Percentiles rank a stretch among this genome's conserved stretches.
phyloP scores from a whole-genome alignment of 2,888 invertebrate species.

The Drosophila buzzatii region DNA sequence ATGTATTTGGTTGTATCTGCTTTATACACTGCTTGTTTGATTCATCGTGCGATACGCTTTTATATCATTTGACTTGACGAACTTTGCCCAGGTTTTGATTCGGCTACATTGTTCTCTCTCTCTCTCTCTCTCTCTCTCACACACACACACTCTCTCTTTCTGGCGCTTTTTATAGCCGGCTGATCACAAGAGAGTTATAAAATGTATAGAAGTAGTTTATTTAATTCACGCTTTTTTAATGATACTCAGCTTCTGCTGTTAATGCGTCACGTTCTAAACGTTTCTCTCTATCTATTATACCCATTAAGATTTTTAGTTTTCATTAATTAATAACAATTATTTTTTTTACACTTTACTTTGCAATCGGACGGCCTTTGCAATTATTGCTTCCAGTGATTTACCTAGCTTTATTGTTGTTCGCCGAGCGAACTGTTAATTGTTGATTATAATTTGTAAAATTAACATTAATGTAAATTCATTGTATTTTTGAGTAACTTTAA shows the following conservation, averaged over 20 bases:
- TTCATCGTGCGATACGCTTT: slow-evolving; percentile 50
- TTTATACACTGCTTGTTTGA: slow-evolving; percentile 58
- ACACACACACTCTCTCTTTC: neutral
- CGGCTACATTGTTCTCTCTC: slow-evolving; percentile 19
- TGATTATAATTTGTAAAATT: slow-evolving; percentile 55
- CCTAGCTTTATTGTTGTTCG: slow-evolving; percentile 28
- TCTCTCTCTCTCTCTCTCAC: neutral
- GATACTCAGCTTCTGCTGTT: slow-evolving; percentile 5
- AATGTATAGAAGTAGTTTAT: slow-evolving; percentile 27
- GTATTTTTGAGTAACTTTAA: slow-evolving; percentile 12
- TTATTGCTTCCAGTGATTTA: slow-evolving; percentile 42
- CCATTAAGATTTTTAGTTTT: slow-evolving; percentile 15
- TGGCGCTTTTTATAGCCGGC: slow-evolving; percentile 25
- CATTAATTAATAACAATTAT: neutral
- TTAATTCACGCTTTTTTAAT: slow-evolving; percentile 31
- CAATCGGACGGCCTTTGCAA: slow-evolving; percentile 34
- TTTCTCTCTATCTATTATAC: neutral
- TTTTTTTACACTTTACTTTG: slow-evolving; percentile 6
- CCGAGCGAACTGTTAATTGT: slow-evolving; percentile 45
- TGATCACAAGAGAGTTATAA: slow-evolving; percentile 35
- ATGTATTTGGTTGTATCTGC: slow-evolving; percentile 28
- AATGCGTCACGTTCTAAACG: slow-evolving; percentile 16
- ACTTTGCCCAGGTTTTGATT: slow-evolving; percentile 42
- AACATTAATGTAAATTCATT: slow-evolving; percentile 45
- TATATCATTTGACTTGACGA: slow-evolving; percentile 58